phyloP scores from a whole-genome alignment of 2,888 invertebrate genomes.

The Strigamia maritima region DNA sequence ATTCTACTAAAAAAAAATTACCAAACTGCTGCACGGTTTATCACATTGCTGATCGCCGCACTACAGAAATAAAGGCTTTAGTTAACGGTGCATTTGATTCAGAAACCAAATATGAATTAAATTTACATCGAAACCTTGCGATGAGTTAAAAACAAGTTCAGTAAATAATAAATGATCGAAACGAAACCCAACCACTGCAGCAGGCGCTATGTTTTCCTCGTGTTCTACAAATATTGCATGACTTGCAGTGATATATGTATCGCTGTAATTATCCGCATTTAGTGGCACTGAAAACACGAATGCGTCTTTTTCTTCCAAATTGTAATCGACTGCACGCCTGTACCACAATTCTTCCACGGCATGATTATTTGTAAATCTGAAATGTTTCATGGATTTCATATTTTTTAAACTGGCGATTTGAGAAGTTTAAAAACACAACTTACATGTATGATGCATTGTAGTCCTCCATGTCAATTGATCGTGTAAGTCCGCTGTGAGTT shows the following conservation, averaged over 20 bases:
- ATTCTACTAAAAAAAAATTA: neutral
- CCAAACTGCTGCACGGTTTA: neutral
- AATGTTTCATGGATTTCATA: constrained; percentile 53
- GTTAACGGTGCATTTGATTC: neutral
- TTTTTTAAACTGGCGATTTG: neutral
- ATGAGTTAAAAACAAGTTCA: constrained; percentile 80
- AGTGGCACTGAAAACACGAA: constrained; percentile 87
- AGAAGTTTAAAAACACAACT: neutral
- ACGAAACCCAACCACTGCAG: constrained; percentile 87
- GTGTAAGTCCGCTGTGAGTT: neutral
- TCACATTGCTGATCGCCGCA: neutral
- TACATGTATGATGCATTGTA: neutral
- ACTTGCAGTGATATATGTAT: constrained; percentile 79
- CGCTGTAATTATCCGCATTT: constrained; percentile 58
- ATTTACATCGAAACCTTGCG: constrained; percentile 49
- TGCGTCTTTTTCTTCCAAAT: constrained; percentile 78
- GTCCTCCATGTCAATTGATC: neutral
- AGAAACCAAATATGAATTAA: neutral
- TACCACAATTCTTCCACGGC: constrained; percentile 90
- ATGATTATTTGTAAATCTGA: constrained; percentile 69
- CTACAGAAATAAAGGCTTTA: neutral
- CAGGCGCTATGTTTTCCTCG: constrained; percentile 65
- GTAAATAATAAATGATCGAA: constrained; percentile 79
- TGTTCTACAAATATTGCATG: constrained; percentile 80
- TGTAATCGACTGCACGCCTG: constrained; percentile 83